Conservation (phyloP, 2,888 invertebrate species). For the Hypercompe scribonia region DNA sequence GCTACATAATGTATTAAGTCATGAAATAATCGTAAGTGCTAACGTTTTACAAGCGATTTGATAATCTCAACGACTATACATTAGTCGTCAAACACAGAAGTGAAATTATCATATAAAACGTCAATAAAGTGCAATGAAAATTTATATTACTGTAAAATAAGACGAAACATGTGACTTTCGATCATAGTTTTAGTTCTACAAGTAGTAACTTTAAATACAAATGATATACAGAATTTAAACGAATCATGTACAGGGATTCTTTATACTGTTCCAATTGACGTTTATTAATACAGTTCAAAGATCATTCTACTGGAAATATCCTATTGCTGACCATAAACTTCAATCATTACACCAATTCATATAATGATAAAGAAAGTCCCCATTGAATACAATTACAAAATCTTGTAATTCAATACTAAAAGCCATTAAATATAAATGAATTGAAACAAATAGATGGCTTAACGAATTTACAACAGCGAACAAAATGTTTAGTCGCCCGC, state of each 20-base stretch:
- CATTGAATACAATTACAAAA: neutral
- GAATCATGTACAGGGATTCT: neutral
- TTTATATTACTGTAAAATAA: neutral
- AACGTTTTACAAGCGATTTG: conserved; percentile 9
- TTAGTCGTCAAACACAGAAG: conserved; percentile 1
- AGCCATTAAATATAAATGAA: neutral
- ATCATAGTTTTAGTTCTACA: neutral
- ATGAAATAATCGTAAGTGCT: conserved; percentile 3
- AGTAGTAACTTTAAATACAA: neutral
- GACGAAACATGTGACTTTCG: neutral
- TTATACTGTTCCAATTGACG: neutral
- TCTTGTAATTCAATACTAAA: neutral
- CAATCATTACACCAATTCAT: neutral
- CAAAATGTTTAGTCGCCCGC: conserved; percentile 19
- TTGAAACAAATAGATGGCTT: conserved; percentile 2
- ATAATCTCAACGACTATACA: conserved; percentile 2
- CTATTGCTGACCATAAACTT: neutral
- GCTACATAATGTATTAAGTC: conserved; percentile 5
- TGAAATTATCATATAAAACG: conserved; percentile 3
- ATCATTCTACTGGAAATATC: neutral
- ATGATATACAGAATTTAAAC: neutral
- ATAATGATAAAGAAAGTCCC: neutral
- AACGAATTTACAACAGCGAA: conserved; percentile 6
- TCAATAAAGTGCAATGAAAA: neutral
- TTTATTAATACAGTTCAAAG: neutral